Percentiles rank a stretch among this genome's conserved stretches.
phyloP scores from a whole-genome alignment of 1,140 invertebrate genomes.

The Cotesia chilonis region DNA sequence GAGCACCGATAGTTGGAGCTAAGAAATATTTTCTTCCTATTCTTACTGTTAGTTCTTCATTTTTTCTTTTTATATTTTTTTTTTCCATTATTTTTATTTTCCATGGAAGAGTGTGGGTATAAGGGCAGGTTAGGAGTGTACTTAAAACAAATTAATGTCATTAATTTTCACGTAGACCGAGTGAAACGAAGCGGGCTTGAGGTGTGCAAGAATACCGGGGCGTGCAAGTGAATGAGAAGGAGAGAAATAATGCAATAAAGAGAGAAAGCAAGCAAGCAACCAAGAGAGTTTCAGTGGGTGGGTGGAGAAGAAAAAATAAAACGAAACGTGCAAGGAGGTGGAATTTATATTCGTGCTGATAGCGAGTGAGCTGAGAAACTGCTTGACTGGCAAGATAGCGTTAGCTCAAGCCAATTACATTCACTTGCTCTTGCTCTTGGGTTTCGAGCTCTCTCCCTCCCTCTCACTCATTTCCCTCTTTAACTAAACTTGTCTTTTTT shows the following conservation, averaged over 20 bases:
- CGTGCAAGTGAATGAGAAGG: slow-evolving; percentile 27
- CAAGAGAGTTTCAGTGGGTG: slow-evolving; percentile 24
- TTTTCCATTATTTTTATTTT: not conserved
- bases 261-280: not conserved
- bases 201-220: slow-evolving; percentile 18
- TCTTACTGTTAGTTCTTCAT: too few species aligned
- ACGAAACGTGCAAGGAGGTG: slow-evolving; percentile 36
- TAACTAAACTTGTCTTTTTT: slow-evolving; percentile 26
- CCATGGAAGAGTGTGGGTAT: not conserved
- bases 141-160: slow-evolving; percentile 58
- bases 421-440: slow-evolving; percentile 50
- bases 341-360: slow-evolving; percentile 62
- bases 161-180: slow-evolving; percentile 46
- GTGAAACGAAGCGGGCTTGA: not conserved
- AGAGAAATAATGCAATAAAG: slow-evolving; percentile 19
- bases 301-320: slow-evolving; percentile 43
- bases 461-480: not conserved
- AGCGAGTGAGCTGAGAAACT: slow-evolving; percentile 58
- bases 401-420: slow-evolving; percentile 60
- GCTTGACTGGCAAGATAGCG: slow-evolving; percentile 59
- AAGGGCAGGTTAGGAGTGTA: slow-evolving; percentile 25
- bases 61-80: too few species aligned
- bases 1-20: too few species aligned
- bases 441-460: slow-evolving; percentile 4
- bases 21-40: too few species aligned